phyloP scores from a whole-genome alignment of 37 sponge, comb jelly and placozoan species.

The Spongilla lacustris region DNA sequence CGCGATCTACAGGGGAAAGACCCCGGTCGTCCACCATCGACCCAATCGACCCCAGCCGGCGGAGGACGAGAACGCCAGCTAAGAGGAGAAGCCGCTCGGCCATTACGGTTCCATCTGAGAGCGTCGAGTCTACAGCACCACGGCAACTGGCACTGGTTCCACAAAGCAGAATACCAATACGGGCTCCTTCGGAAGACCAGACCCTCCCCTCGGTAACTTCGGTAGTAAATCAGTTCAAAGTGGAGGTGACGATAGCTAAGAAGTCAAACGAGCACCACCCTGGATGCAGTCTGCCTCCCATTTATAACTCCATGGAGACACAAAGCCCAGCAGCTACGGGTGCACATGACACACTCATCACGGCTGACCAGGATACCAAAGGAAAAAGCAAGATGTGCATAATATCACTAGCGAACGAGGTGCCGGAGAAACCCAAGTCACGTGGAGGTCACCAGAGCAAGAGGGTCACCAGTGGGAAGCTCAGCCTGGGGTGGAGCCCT shows the following conservation, averaged over 20 bases:
- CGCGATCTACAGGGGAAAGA: not conserved
- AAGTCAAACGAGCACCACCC: not conserved
- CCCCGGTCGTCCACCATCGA: constrained; percentile 16
- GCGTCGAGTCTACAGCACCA: not conserved
- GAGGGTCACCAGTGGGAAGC: not conserved
- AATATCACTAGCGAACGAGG: constrained; percentile 21
- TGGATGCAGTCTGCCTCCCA: not conserved
- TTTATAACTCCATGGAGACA: not conserved
- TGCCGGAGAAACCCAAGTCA: not conserved
- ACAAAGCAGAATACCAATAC: not conserved
- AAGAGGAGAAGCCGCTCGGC: constrained; percentile 9
- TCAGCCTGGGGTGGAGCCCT: constrained; percentile 44
- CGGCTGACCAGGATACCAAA: no score
- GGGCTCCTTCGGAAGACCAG: not conserved
- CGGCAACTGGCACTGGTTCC: not conserved
- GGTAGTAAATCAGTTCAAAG: not conserved
- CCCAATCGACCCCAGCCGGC: not conserved
- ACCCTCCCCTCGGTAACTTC: not conserved
- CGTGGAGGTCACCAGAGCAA: constrained; percentile 8
- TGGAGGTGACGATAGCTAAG: not conserved
- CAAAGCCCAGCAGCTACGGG: not conserved
- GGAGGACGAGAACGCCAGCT: not conserved
- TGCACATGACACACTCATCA: not conserved
- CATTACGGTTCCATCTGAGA: not conserved
- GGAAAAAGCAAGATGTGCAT: constrained; percentile 6